Conservation (phyloP, 2,888 invertebrate genomes). For the Creontiades dilutus region DNA sequence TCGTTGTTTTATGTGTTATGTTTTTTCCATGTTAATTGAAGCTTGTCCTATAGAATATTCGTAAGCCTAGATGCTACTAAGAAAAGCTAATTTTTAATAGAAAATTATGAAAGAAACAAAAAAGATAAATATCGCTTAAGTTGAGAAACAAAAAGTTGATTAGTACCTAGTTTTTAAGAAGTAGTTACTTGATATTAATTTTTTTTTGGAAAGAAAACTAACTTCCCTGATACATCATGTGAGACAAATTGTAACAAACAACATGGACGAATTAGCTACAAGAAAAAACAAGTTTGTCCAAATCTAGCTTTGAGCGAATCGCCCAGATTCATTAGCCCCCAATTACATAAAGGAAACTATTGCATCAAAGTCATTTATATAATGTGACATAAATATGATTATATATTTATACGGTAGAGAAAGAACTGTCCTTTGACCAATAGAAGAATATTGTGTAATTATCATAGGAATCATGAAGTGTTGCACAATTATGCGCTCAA, state of each 20-base stretch:
- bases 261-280: conserved; percentile 47
- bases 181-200: not conserved
- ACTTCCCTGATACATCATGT: conserved; percentile 44
- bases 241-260: not conserved
- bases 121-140: not conserved
- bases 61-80: conserved; percentile 3
- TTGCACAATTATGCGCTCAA: conserved; percentile 63
- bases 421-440: conserved; percentile 53
- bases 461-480: conserved; percentile 31
- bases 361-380: conserved; percentile 44
- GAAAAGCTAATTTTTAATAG: not conserved
- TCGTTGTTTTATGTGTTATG: not conserved
- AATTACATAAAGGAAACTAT: not conserved
- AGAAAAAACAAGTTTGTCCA: conserved; percentile 51
- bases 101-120: not conserved
- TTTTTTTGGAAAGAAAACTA: conserved; percentile 19
- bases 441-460: conserved; percentile 28
- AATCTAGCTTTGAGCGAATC: conserved; percentile 16
- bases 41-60: not conserved
- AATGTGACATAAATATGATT: conserved; percentile 45
- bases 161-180: not conserved
- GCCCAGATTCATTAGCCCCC: not conserved
- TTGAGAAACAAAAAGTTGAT: not conserved
- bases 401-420: conserved; percentile 55
- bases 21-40: not conserved